A percentile compares a stretch with the other conserved stretches of the same genome.
These are phyloP conservation scores for Eristalinus sepulchralis DNA, from an alignment of 2,888 invertebrate species.

Conservation along the genomic window DNA sequence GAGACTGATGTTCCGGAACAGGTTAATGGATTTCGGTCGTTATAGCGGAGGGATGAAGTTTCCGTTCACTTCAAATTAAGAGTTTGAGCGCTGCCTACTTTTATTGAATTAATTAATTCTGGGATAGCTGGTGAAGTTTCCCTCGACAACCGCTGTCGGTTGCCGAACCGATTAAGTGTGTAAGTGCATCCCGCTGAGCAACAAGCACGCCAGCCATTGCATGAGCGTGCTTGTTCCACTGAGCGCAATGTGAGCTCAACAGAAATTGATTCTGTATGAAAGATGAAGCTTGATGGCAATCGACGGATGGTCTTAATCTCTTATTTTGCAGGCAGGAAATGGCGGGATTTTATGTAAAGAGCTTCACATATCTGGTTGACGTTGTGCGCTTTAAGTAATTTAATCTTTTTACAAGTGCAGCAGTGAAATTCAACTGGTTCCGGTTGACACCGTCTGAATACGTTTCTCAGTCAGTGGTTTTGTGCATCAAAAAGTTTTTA, in stretches of 20 bases:
- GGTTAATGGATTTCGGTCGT: neutral
- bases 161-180: neutral
- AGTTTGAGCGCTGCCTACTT: neutral
- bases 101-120: neutral
- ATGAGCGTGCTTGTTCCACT: no score
- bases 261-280: neutral
- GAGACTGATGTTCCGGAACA: neutral
- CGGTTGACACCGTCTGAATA: no score
- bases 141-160: neutral
- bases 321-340: neutral
- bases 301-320: neutral
- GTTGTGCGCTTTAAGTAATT: no score
- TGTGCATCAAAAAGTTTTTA: no score
- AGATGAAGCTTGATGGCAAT: neutral
- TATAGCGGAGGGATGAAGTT: neutral
- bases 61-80: neutral
- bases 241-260: neutral
- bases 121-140: neutral
- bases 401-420: no score
- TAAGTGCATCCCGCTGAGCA: neutral
- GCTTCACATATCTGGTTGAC: no score
- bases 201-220: neutral
- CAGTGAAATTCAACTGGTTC: no score
- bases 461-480: no score
- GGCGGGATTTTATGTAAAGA: neutral